Base-by-base conservation (phyloP, 1,140 invertebrate genomes). In the Aphelenchoides avenae region DNA sequence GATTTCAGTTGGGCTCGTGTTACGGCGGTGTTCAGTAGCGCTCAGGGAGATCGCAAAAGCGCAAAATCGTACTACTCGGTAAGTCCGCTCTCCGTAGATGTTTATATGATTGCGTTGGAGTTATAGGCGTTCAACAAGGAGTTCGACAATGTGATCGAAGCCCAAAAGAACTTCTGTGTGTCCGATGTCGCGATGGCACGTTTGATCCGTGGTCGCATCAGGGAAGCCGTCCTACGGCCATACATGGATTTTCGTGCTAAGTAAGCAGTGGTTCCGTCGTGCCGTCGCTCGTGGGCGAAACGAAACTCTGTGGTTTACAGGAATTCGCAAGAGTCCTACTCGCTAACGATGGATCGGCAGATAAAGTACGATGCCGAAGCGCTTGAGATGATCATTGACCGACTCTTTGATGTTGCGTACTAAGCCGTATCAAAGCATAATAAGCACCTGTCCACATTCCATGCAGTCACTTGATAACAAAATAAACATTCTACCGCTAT, bases 281-380 rank as follows among this genome's bases (percentile, higher is more conserved):
- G 41, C 41, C 15, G 27, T 7, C 15, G 6, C 11, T 6, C 7
- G 11, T 15, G 27, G 27, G 7, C 6, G 22, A 51, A 36, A 6
- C 47, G 27, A 1, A 7, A 52, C 31, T 43, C 30, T 52, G 24
- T 2, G 7, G 40, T 52, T 48, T 20, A n/a, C 15, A 57, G 40
- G 24, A 56, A 57, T n/a, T 57, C 51, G 2, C 48, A 30, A 11
- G 51, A 57, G 30, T 57, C 36, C 29, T 53, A 36, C 15, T 37
- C 39, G 29, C 26, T 57, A 13, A 22, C 63, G 20, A 33, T 59
- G 7, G 65, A 68, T 42, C 57, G 60, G 1, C 68, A 68, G 33
- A 33, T 68, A 0, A 68, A 68, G 42, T 68, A 68, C 36, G 65
- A 68, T 41, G 59, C 59, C 1, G 68, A 68, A 34, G 54, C 68